Base-by-base conservation (phyloP, 2,797 vertebrate species). In the Oophaga sylvatica region DNA sequence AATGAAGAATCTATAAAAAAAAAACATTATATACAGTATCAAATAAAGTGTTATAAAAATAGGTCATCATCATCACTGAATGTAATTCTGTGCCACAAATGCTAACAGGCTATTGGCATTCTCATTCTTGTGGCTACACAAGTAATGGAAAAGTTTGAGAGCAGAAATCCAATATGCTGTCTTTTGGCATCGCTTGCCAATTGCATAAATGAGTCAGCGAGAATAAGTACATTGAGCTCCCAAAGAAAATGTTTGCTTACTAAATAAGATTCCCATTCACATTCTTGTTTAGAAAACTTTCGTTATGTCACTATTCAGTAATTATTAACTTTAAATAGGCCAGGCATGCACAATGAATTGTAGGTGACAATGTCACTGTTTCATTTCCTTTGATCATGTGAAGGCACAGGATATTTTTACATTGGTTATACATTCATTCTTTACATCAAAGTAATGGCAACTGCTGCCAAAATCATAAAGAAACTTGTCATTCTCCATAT, bases 171-270 rank as follows among this genome's bases (percentile, higher is more conserved):
- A 79, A 22, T 31, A 41, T 84, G 77, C 60, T 56, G 45, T 76
- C 63, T 83, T 45, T 85, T 76, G 77, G 67, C 41, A 81, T 12
- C n/a, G 17, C 82, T 26, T 75, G 45, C 86, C 41, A 48, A 67
- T 80, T 81, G 60, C 19, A 75, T 17, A 35, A 35, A 56, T 88
- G 82, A 85, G 65, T 88, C 77, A 88, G 77, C 87, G 75, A 19
- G 41, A 81, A 65, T 76, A 20, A 53, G 87, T 65, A 88, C 87
- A 81, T 59, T 81, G 63, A 20, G 83, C 75, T 88, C 78, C 31
- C 53, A 48, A 78, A 88, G 35, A 88, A 81, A 80, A 56, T 80
- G 76, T 84, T 88, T 84, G 22, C 57, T 84, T 84, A 73, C 22
- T 75, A 4, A 56, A 57, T 79, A 9, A 15, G 56, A 85, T 57